Percentiles rank a stretch among this genome's conserved stretches.
phyloP scores from a whole-genome alignment of 1,140 invertebrate genomes.

The Lordiphosa collinella region DNA sequence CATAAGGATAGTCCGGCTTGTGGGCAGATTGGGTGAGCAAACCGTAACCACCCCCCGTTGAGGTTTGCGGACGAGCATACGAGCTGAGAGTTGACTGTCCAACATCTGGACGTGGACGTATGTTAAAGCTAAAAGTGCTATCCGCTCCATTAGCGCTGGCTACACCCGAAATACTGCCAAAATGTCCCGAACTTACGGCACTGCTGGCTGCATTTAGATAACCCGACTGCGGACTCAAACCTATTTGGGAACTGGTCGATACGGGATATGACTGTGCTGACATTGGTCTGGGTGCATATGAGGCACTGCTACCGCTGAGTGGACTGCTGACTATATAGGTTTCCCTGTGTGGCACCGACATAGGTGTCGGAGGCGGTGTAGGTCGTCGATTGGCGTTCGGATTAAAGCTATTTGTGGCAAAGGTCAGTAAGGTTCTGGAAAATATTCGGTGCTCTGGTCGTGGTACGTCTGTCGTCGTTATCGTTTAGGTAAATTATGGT shows the following conservation, averaged over 20 bases:
- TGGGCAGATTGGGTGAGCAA: slow-evolving; percentile 27
- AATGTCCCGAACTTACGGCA: slow-evolving; percentile 52
- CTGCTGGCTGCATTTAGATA: slow-evolving; percentile 63
- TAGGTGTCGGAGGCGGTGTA: slow-evolving; percentile 24
- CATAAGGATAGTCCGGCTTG: slow-evolving; percentile 38
- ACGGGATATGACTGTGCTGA: slow-evolving; percentile 32
- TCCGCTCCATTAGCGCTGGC: slow-evolving; percentile 70
- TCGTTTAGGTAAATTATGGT: slow-evolving; percentile 74
- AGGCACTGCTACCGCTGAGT: slow-evolving; percentile 19
- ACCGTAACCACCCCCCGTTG: slow-evolving; percentile 30
- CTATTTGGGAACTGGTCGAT: slow-evolving; percentile 44
- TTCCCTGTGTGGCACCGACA: slow-evolving; percentile 31
- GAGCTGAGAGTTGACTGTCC: slow-evolving; percentile 25
- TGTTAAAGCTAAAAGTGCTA: slow-evolving; percentile 75
- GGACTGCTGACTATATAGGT: slow-evolving; percentile 40
- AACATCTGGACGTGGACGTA: slow-evolving; percentile 56
- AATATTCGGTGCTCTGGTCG: slow-evolving; percentile 60
- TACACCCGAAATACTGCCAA: slow-evolving; percentile 62
- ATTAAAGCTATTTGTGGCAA: slow-evolving; percentile 58
- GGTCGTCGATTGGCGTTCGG: slow-evolving; percentile 39
- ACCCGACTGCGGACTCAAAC: slow-evolving; percentile 23
- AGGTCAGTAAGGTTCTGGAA: slow-evolving; percentile 65
- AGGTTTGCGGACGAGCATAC: slow-evolving; percentile 25
- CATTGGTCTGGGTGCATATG: slow-evolving; percentile 31
- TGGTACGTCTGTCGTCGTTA: slow-evolving; percentile 50